Base-by-base conservation (phyloP, 2,888 invertebrate genomes). In the Conus canariensis region DNA sequence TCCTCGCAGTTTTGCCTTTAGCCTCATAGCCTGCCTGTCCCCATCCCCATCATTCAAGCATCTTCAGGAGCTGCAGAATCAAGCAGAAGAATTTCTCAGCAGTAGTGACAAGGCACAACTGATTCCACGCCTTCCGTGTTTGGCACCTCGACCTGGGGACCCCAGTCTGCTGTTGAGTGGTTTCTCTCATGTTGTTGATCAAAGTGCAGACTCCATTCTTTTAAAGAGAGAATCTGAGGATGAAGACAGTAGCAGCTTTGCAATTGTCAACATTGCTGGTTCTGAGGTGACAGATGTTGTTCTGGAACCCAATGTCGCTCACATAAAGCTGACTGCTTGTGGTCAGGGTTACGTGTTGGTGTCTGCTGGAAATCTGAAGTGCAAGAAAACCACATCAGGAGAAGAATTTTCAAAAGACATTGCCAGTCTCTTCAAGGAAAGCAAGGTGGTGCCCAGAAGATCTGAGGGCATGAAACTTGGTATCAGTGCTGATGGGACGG, bases 61-160 rank as follows among this genome's bases (percentile, higher is more conserved):
- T 87, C 89, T 95, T 45, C 89, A 90, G n/a, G 74, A 88, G 12
- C 90, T 95, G n/a, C 89, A 91, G 25, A 74, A 90, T 14, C 90
- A 93, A 82, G 93, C 94, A 12, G 92, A 88, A 60, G 83, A 88
- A 8, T 93, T 91, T 85, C 90, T 95, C 14, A 30, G 59, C 64
- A 87, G 87, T 14, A 90, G 92, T 83, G 92, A 90, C n/a, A 92
- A 89, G 45, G 91, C 94, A 0, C 80, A 93, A 45, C 91, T 95
- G 25, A 92, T 94, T n/a, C 95, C 95, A 45, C 89, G 91, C 19
- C 94, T 93, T 86, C 93, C 94, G 56, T 94, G 94, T 90, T 90
- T 95, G 45, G 93, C 94, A 10, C 90, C 93, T 3, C 92, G 93
- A 59, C 83, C 88, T 22, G 92, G 91, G 30, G 91, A 91, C n/a